Evolutionary conservation across 2,888 invertebrate species (phyloP).

Genomic region (Ormyrus pomaceus): DNA sequence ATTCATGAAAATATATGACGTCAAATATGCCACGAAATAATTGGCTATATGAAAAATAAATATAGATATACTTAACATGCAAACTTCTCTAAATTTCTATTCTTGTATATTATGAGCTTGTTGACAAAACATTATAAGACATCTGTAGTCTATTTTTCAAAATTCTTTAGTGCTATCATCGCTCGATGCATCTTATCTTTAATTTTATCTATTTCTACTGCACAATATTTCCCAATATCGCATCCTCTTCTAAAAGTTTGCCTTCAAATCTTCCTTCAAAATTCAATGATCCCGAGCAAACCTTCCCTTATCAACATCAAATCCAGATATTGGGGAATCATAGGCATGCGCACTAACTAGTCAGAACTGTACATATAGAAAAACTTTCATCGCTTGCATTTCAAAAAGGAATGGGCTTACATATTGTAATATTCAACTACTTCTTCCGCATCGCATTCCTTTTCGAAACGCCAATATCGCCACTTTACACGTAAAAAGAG

Average conservation of each 20-base stretch:
- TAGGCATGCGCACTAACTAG: constrained; percentile 75
- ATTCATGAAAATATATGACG: constrained; percentile 1
- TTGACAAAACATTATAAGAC: not conserved
- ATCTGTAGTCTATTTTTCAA: constrained; percentile 40
- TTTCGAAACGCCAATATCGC: constrained; percentile 59
- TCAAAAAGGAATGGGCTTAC: constrained; percentile 58
- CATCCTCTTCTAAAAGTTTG: not conserved
- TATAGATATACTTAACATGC: constrained; percentile 11
- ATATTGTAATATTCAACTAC: not conserved
- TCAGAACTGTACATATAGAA: constrained; percentile 71
- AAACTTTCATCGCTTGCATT: constrained; percentile 70
- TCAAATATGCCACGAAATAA: constrained; percentile 9
- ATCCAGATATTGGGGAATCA: constrained; percentile 64
- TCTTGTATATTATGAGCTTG: not conserved
- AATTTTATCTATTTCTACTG: constrained; percentile 51
- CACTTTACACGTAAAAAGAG: constrained; percentile 45
- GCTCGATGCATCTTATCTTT: constrained; percentile 53
- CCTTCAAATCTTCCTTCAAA: not conserved
- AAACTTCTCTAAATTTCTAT: constrained; percentile 25
- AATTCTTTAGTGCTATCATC: constrained; percentile 50
- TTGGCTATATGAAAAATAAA: not conserved
- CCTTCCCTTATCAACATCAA: not conserved
- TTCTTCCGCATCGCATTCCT: constrained; percentile 17
- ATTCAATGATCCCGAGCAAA: not conserved
- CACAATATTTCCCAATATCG: constrained; percentile 54